Base-by-base conservation (phyloP, 2,797 vertebrate genomes). In the Adelosebastes latens region DNA sequence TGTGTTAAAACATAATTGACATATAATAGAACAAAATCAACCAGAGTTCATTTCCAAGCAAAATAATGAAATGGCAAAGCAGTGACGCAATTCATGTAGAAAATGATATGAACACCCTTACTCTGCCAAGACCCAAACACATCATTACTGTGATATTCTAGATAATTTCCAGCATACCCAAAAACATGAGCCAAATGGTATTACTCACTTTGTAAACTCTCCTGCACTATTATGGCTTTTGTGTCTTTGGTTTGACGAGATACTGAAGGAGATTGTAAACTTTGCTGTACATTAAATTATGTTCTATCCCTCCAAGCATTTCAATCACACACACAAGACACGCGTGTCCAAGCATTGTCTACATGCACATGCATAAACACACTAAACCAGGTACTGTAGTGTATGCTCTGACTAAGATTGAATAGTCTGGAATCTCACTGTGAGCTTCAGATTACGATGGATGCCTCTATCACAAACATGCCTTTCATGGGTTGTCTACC, bases 371-470 rank as follows among this genome's bases (percentile, higher is more conserved):
- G n/a, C 18, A 46, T 53, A 62, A 61, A 74, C 16, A 71, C 0
- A 53, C 73, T 36, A 64, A 75, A 25, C n/a, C 75, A 68, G 53
- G 42, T 66, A 20, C 31, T 61, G 46, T 52, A 20, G 39, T 62
- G 46, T 52, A n/a, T n/a, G 59, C 58, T 69, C 32, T 59, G 58
- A 55, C 20, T 56, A 52, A 71, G 60, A 72, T 9, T 42, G 49
- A 12, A 66, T 10, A 53, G 36, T 58, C 71, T 79, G 75, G 52
- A 80, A 73, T 64, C 79, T 73, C 39, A 68, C 87, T 77, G 83
- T 84, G 80, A 87, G 80, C 72, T 85, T 86, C 63, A 82, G 83
- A 87, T 86, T 88, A 69, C 83, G 80, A 68, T 87, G 66, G 74
- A 70, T 56, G 29, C 18, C 55, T 80, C 53, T 58, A 62, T 88